A percentile compares a stretch with the other conserved stretches of the same genome.
Conservation (phyloP, 2,797 vertebrate species). For the Apogon hyalosoma region DNA sequence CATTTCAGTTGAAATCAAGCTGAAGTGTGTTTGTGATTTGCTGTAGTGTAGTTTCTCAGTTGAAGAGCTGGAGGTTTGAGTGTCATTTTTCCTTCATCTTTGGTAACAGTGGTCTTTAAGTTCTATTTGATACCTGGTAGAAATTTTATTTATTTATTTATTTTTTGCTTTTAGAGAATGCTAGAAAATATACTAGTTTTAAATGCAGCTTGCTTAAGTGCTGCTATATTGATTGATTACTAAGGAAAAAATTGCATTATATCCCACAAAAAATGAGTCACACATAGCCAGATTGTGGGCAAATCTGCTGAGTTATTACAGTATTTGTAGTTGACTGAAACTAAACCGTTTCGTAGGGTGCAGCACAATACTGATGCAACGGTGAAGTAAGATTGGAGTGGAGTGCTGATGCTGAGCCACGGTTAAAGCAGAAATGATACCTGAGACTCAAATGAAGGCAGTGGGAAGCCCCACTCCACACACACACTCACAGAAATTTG, state of each 20-base stretch:
- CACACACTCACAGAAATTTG: constrained; percentile 18
- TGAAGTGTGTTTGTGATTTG: constrained; percentile 18
- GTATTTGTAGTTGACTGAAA: constrained; percentile 30
- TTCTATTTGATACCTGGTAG: neutral
- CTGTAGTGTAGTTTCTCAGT: constrained; percentile 10
- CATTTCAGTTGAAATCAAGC: constrained; percentile 34
- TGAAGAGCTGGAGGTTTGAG: neutral
- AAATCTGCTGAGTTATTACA: constrained; percentile 30
- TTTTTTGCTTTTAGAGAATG: no score
- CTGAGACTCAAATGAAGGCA: constrained; percentile 24
- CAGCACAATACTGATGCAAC: constrained; percentile 49
- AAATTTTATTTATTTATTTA: neutral
- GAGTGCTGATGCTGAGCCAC: constrained; percentile 4
- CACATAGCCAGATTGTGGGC: neutral
- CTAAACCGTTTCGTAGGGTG: constrained; percentile 24
- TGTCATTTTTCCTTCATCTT: constrained; percentile 2
- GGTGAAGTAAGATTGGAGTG: constrained; percentile 33
- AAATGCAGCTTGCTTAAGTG: neutral
- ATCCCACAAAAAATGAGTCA: neutral
- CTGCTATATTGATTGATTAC: neutral
- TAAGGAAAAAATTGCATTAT: neutral
- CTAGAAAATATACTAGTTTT: no score
- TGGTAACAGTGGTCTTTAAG: neutral
- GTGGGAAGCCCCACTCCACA: neutral
- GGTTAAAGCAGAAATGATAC: constrained; percentile 12